Evolutionary conservation across 1,140 invertebrate genomes (phyloP), one percentile per base, ranked within the genome.

Genomic region (Philaenus spumarius): DNA sequence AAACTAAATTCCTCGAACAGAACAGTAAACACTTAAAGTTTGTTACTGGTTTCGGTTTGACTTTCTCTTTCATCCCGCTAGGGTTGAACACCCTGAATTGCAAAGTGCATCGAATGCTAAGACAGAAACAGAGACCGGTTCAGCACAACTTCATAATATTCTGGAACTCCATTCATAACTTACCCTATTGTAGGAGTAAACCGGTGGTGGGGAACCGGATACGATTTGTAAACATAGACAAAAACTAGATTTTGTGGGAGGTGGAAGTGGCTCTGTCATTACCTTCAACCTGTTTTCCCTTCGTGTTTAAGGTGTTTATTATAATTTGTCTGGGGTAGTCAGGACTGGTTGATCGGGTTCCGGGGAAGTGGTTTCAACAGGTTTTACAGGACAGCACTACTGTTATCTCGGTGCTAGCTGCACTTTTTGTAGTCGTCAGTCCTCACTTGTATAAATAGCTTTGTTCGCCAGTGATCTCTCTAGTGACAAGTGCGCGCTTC

Each of bases 171-270:
- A 53, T 53, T 30, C 26, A 30, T 30, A 30, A 30, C 26, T 30
- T 30, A 30, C 26, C 26, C 26, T 30, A 30, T 30, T 30, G 26
- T 30, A 30, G 26, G 26, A 30, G 26, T 30, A 30, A 53, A 53
- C 35, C 22, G 15, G 14, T 17, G 9, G 15, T 9, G 15, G 22
- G 12, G 15, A 17, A 22, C 15, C 45, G 15, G 15, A 14, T 14
- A 17, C 23, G 24, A 14, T 30, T 14, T 26, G 47, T 50, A 50
- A 50, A 53, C 50, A 53, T 53, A 53, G 50, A 53, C 50, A 53
- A 53, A 53, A 53, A 53, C 50, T 53, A 53, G 50, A 53, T 53
- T 37, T 35, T 22, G 48, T 34, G 14, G 48, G 45, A 14, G 45
- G 45, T 47, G 23, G 23, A 15, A 30, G 48, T 22, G 30, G 30